Base-by-base conservation (phyloP, 2,888 invertebrate genomes). In the Callimorpha dominula region DNA sequence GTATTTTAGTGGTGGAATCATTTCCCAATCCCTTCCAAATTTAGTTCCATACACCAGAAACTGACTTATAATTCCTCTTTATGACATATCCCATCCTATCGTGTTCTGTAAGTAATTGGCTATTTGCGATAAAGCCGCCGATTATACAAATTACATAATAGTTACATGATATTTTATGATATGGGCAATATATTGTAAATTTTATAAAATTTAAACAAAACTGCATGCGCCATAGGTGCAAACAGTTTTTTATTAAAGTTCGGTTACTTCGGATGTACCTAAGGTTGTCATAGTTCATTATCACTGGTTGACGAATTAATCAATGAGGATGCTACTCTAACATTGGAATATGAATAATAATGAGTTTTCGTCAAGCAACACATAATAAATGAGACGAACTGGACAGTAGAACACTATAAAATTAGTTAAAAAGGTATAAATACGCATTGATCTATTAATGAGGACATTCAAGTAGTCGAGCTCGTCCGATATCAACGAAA, bases 371-470 rank as follows among this genome's bases (percentile, higher is more conserved):
- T 90, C 91, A 87, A 87, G 85, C 86, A 85, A 79, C 87, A 89
- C 89, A 93, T 93, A 91, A 92, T 90, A 90, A 90, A 93, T 92
- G 91, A 89, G 90, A 89, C 78, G 89, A 92, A 90, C 90, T 90
- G 84, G 88, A 89, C 86, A 89, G 88, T 87, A 86, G 89, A 89
- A 89, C 65, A 65, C 89, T 89, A 88, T 91, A 86, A 91, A 91
- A 92, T 91, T 89, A 89, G 89, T 89, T 88, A 90, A 93, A 94
- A 94, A 90, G 90, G 92, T 95, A 95, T 95, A 95, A 92, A 95
- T 93, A 95, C 90, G 90, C 89, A 86, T 89, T 88, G 88, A 86
- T 88, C 86, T 87, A 89, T 87, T 86, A 89, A 86, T 88, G 86
- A 90, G 84, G 91, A 92, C 94, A 95, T 92, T 94, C 91, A 89